Evolutionary conservation across 2,888 invertebrate species (phyloP).

Genomic region (Calliphora vomitoria): DNA sequence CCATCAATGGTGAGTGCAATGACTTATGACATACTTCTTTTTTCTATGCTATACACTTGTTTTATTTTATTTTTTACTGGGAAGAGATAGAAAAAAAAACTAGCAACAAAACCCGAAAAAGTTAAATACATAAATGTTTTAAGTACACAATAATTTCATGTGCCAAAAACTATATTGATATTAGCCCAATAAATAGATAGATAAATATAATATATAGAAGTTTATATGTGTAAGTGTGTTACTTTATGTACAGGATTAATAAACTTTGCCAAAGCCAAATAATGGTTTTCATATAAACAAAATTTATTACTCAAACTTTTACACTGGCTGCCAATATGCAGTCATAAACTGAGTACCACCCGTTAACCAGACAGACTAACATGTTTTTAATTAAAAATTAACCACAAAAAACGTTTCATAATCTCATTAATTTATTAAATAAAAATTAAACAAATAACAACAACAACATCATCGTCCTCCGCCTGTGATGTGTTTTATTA

Average conservation of each 20-base stretch:
- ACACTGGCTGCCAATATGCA: not conserved
- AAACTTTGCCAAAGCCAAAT: slow-evolving; percentile 51
- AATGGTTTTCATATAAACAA: slow-evolving; percentile 34
- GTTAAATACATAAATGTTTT: not conserved
- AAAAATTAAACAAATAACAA: slow-evolving; percentile 6
- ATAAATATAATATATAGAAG: not conserved
- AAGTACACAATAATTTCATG: slow-evolving; percentile 41
- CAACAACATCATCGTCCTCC: not conserved
- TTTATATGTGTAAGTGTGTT: not conserved
- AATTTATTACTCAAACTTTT: slow-evolving; percentile 16
- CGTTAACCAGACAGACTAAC: slow-evolving; percentile 6
- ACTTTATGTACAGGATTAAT: slow-evolving; percentile 44
- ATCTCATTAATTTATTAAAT: slow-evolving; percentile 71
- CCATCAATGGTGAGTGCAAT: slow-evolving; percentile 92
- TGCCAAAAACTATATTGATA: slow-evolving; percentile 61
- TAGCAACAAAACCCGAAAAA: no score
- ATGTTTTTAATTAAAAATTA: slow-evolving; percentile 70
- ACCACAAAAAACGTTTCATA: slow-evolving; percentile 63
- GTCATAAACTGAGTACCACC: not conserved
- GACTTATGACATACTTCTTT: slow-evolving; percentile 12
- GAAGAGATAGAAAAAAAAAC: not conserved
- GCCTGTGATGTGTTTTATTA: not conserved
- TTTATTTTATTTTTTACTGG: not conserved
- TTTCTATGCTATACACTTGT: not conserved
- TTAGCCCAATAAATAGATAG: slow-evolving; percentile 18